Evolutionary conservation across 2,113 vertebrate species (phyloP).

Genomic region (Cricetomys ansorgei): DNA sequence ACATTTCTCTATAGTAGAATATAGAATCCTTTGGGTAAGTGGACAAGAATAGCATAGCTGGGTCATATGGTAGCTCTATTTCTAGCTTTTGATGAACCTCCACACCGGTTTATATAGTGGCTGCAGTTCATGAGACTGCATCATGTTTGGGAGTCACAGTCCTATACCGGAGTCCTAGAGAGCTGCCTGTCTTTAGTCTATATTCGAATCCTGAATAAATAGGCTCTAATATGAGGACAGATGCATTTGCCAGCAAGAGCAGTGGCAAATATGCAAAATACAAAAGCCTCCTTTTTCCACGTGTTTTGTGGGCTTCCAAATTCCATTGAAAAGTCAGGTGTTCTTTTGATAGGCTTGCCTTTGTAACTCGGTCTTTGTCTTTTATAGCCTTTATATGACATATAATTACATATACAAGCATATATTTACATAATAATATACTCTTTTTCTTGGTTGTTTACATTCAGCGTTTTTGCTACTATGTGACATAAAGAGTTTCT

Average conservation of each 20-base stretch:
- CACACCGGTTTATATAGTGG: not conserved
- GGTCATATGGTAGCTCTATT: too few species aligned
- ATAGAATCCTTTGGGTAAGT: too few species aligned
- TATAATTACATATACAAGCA: not conserved
- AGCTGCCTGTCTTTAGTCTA: not conserved
- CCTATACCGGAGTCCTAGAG: not conserved
- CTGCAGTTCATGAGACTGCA: not conserved
- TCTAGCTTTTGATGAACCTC: not conserved
- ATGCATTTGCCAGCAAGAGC: not conserved
- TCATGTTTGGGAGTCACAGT: not conserved
- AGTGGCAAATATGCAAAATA: not conserved
- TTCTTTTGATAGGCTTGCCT: not conserved
- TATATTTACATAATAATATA: not conserved
- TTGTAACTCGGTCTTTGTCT: not conserved
- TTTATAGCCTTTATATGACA: not conserved
- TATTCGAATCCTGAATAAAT: not conserved
- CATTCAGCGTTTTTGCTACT: not conserved
- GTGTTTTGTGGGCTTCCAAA: not conserved
- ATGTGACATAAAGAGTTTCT: not conserved
- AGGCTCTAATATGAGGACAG: not conserved
- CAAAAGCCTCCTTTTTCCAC: not conserved
- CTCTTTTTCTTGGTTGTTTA: not conserved
- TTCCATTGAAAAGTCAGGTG: not conserved
- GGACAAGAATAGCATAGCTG: too few species aligned
- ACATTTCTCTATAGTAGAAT: too few species aligned